phyloP scores from a whole-genome alignment of 1,140 invertebrate species.

The Diorhabda elongata region DNA sequence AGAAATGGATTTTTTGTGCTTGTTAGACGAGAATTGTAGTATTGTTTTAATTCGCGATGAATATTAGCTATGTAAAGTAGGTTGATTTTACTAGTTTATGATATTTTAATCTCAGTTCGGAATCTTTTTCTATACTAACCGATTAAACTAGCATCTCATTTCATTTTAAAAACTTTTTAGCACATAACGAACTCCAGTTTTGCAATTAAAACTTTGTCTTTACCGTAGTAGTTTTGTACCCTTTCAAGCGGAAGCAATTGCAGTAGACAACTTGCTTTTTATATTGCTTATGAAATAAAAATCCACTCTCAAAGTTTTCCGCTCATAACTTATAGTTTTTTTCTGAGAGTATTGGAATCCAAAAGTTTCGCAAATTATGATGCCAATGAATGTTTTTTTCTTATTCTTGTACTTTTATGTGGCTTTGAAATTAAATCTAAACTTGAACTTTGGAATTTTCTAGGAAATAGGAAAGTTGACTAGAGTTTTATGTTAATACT shows the following conservation, averaged over 20 bases:
- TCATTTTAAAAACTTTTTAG: no score
- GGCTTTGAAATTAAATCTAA: conserved; percentile 8
- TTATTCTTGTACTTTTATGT: conserved; percentile 5
- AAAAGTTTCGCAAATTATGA: conserved; percentile 8
- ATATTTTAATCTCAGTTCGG: no score
- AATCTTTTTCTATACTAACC: no score
- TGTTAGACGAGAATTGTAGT: no score
- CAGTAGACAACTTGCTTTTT: not conserved
- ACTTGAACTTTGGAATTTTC: not conserved
- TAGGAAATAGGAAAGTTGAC: not conserved
- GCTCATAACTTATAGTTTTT: conserved; percentile 2
- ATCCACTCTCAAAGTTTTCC: not conserved
- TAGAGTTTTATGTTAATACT: conserved; percentile 1
- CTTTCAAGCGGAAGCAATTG: not conserved
- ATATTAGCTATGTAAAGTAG: no score
- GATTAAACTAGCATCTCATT: no score
- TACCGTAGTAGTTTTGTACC: not conserved
- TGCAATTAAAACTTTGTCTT: conserved; percentile 2
- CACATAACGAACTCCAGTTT: not conserved
- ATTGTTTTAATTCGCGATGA: no score
- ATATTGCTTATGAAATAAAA: conserved; percentile 7
- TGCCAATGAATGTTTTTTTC: not conserved
- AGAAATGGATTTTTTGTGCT: no score
- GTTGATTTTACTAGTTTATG: no score
- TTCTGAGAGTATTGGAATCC: not conserved